Percentiles rank a stretch among this genome's conserved stretches.
phyloP scores from a whole-genome alignment of 2,888 invertebrate genomes.

The Apodemia zela region DNA sequence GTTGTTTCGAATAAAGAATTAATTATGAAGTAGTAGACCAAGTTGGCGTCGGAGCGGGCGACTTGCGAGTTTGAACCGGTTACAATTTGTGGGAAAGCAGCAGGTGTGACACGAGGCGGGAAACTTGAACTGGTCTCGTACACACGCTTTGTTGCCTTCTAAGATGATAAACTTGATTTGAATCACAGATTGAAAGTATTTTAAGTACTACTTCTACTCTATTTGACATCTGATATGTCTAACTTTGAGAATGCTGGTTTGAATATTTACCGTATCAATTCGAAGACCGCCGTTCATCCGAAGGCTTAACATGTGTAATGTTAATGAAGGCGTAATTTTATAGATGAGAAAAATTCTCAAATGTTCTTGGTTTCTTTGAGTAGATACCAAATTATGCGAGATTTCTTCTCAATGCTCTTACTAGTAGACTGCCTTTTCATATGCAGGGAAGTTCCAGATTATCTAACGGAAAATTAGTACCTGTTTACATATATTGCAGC shows the following conservation, averaged over 20 bases:
- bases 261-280: neutral
- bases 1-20: slow-evolving; percentile 79
- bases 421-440: too few relatives aligned
- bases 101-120: slow-evolving; percentile 63
- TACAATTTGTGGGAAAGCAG: slow-evolving; percentile 75
- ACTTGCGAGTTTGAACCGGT: slow-evolving; percentile 66
- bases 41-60: slow-evolving; percentile 53
- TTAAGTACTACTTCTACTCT: slow-evolving; percentile 34
- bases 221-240: neutral
- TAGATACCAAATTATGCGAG: too few relatives aligned
- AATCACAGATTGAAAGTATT: slow-evolving; percentile 71
- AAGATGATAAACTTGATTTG: slow-evolving; percentile 75
- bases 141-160: slow-evolving; percentile 74
- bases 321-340: too few relatives aligned
- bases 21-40: slow-evolving; percentile 71
- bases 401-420: too few relatives aligned
- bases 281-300: neutral
- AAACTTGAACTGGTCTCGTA: slow-evolving; percentile 58
- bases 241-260: neutral
- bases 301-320: too few relatives aligned
- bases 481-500: too few relatives aligned
- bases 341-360: too few relatives aligned
- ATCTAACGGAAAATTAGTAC: too few relatives aligned
- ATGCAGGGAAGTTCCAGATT: too few relatives aligned
- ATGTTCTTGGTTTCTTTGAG: too few relatives aligned